Evolutionary conservation across 2,888 invertebrate genomes (phyloP), one percentile per base, ranked within the genome.

Genomic region (Archips crataeganus): DNA sequence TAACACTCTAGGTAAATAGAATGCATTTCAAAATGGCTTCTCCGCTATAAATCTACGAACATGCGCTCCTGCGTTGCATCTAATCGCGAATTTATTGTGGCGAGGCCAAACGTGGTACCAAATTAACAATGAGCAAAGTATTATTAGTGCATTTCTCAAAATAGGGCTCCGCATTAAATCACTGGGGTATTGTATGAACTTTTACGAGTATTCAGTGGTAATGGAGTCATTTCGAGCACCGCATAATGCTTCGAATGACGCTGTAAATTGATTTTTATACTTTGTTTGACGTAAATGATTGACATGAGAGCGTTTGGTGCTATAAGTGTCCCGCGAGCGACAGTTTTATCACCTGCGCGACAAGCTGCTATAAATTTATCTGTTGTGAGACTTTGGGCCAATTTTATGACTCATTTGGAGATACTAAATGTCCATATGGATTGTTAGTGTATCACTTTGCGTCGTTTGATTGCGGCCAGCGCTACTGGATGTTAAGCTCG

Each of bases 211-310:
- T 82, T 80, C 85, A 89, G 89, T 88, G 84, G 88, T 92, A 94
- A 94, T 94, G 94, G 93, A 94, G 94, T 88, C 83, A 85, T 93
- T 89, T 87, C 81, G 84, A 84, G 84, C 83, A 81, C 87, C 88
- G 80, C 91, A 92, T 91, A 90, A 92, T 89, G 81, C 87, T 81
- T 79, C 83, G 81, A 85, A 88, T 88, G 86, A 84, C 78, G 84
- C 81, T 85, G 87, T 91, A 90, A 93, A 94, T 94, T 92, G 88
- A 90, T 90, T 94, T 94, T 94, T 92, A 94, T 93, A 91, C 87
- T 94, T 94, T 94, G 94, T 94, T 94, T 94, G 94, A 94, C 94
- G 81, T 87, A 86, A 89, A 89, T 93, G 93, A 94, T 94, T 94
- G 94, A 94, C 93, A 90, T 90, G 90, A 87, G 88, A 87, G 85